Evolutionary conservation across 1,140 invertebrate species (phyloP), one percentile per base, ranked within the genome.

Genomic region (Drosophila insularis): DNA sequence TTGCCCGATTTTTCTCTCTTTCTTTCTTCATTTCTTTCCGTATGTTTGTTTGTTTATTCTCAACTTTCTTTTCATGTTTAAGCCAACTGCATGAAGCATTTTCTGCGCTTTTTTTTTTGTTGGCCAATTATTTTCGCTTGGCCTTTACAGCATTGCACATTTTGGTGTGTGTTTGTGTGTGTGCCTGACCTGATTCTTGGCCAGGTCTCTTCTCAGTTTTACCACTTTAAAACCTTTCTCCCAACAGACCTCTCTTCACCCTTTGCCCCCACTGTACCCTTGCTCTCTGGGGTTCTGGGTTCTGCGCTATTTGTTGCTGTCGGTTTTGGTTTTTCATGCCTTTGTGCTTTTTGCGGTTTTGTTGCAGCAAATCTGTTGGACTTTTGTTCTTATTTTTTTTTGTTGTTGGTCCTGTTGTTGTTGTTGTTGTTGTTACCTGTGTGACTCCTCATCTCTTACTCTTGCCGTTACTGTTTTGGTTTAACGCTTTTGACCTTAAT

Each of bases 401-500:
- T 31, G n/a, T n/a, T 23, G 35, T 43, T 14, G 31, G 11, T 54
- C 11, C 56, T 85, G 61, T 23, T 23, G 60, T 77, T 80, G 64
- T 68, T 85, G 61, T 23, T 23, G 60, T 77, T 80, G 64, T 68
- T 81, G 79, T 64, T 75, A 74, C 68, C 84, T 76, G 79, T 71
- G 54, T 77, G 69, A 69, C 66, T 43, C 64, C 61, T 46, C 40
- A 43, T 50, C 17, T 50, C 14, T 14, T 53, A 17, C 11, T 39
- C 17, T 35, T 35, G 46, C 17, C 68, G 59, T 70, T 87, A 60
- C 62, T 87, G 74, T 71, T 81, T 87, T 80, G 82, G 84, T 71
- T 89, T 89, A 89, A 89, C 84, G 68, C 85, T 80, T 89, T 84
- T 89, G 84, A 89, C 84, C 84, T 80, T 89, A 89, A 89, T 89